phyloP scores from a whole-genome alignment of 64 coral and sea anemone species.

The Anthopleura sola region DNA sequence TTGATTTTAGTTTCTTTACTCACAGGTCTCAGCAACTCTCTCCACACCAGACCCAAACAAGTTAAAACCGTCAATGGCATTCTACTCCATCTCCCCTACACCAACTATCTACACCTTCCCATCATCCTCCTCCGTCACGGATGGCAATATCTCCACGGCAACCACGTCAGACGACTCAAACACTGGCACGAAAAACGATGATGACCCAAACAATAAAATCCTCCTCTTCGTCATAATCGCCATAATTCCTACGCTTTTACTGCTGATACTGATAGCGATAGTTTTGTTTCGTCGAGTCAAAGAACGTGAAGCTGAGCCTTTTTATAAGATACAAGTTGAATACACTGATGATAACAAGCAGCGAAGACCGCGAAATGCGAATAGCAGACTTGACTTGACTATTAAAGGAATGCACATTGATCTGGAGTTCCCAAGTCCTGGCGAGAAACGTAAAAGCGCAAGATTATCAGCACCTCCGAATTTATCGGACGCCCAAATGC shows the following conservation, averaged over 20 bases:
- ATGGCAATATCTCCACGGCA: background rate
- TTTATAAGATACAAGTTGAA: conserved; percentile 74
- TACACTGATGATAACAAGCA: conserved; percentile 52
- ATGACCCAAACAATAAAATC: background rate
- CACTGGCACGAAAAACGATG: background rate
- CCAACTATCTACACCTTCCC: background rate
- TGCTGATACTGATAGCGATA: conserved; percentile 18
- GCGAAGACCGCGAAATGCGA: conserved; percentile 13
- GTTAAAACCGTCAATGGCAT: background rate
- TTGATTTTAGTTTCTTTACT: background rate
- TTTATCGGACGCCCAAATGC: conserved; percentile 57
- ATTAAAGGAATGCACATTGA: conserved; percentile 89
- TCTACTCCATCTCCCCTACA: background rate
- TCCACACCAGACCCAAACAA: background rate
- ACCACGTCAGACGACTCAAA: background rate
- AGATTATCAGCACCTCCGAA: conserved; percentile 28
- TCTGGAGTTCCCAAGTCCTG: conserved; percentile 48
- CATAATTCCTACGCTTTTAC: conserved; percentile 12
- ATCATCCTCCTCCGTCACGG: background rate
- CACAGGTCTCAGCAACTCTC: background rate
- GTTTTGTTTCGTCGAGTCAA: conserved; percentile 42
- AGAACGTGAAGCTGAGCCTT: conserved; percentile 46
- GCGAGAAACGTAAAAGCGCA: conserved; percentile 32
- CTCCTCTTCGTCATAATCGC: conserved; percentile 44
- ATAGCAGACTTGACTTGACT: conserved; percentile 72